phyloP scores from a whole-genome alignment of 2,113 vertebrate species.

The Pangasianodon gigas region DNA sequence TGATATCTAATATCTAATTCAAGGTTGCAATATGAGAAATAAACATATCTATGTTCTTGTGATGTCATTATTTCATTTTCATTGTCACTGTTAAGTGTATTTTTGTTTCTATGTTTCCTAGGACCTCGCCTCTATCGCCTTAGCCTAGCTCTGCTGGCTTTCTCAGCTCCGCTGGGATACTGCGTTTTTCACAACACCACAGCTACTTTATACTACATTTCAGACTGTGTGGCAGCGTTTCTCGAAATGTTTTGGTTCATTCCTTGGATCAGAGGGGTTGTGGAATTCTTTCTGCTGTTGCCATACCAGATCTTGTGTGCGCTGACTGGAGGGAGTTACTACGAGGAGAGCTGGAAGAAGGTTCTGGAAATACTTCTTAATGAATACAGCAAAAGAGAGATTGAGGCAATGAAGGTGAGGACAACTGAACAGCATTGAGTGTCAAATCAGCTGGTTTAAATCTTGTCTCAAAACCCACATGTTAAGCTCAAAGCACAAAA shows the following conservation, averaged over 20 bases:
- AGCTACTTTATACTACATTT: conserved; percentile 74
- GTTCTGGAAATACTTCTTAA: conserved; percentile 78
- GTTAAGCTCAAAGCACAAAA: not conserved
- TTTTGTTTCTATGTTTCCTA: conserved; percentile 56
- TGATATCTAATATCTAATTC: not conserved
- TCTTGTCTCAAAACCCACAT: not conserved
- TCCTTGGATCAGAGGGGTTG: conserved; percentile 71
- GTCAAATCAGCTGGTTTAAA: not conserved
- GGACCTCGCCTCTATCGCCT: conserved; percentile 78
- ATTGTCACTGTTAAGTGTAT: not conserved
- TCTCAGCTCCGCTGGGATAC: conserved; percentile 79
- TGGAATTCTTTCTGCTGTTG: conserved; percentile 79
- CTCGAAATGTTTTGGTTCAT: conserved; percentile 82
- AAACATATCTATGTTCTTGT: not conserved
- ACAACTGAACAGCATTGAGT: not conserved
- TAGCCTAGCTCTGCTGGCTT: conserved; percentile 80
- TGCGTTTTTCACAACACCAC: conserved; percentile 79
- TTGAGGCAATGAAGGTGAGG: conserved; percentile 78
- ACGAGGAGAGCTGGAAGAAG: conserved; percentile 81
- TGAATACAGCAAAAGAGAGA: conserved; percentile 76
- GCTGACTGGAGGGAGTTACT: conserved; percentile 68
- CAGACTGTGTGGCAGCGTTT: conserved; percentile 73
- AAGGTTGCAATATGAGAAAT: not conserved
- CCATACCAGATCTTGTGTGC: conserved; percentile 74
- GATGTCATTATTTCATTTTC: not conserved